Base-by-base conservation (phyloP, 2,888 invertebrate genomes). In the Cabera pusaria region DNA sequence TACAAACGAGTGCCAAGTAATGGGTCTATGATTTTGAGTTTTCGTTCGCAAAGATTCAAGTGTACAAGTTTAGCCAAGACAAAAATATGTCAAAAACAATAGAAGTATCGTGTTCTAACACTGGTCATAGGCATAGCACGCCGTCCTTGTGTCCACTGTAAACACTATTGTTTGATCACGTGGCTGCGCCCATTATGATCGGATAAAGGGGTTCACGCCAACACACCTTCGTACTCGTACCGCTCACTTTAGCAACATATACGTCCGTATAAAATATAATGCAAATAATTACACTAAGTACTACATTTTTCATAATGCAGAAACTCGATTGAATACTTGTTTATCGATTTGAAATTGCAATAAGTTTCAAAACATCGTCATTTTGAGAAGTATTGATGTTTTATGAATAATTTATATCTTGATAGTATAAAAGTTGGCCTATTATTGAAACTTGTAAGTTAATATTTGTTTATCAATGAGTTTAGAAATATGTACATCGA, bases 101-200 rank as follows among this genome's bases (percentile, higher is more conserved):
- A 14, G 51, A 56, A 37, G 44, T 44, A 49, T 46, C 59, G 51
- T 59, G 52, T 56, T 73, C 63, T 71, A 57, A 57, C 54, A 59
- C 47, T 70, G 61, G 64, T 59, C 60, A 62, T 67, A 57, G 47
- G 55, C 59, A 67, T 57, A 64, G 62, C 59, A 66, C 54, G 59
- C 60, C 58, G 79, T 80, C 77, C 80, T 82, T 83, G 77, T 65
- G 52, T 44, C 56, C 50, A 81, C 64, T 74, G 73, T 80, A 85
- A 84, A 85, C 83, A 81, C 79, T 69, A 80, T 85, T 84, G 84
- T 84, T 83, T 72, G 59, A 75, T 82, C 82, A 83, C 81, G 80
- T 82, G 81, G 78, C 67, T 62, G 62, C 60, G 56, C 61, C 69
- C 64, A 81, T 80, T 79, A 84, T 76, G 65, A 74, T 76, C 71